phyloP scores from a whole-genome alignment of 1,140 invertebrate species.

The Apocrypta bakeri region DNA sequence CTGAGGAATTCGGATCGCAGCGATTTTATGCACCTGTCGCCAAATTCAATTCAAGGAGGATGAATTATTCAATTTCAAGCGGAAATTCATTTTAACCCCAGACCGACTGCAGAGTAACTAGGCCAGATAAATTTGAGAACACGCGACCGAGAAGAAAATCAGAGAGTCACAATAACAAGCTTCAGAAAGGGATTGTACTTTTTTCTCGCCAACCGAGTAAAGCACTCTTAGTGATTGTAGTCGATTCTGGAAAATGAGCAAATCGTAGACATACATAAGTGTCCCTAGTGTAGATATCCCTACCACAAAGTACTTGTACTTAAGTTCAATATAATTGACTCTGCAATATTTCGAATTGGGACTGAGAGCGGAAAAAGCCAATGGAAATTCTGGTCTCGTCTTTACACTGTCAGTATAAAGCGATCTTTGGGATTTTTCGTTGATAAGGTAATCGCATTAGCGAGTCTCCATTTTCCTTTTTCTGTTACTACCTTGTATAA shows the following conservation, averaged over 20 bases:
- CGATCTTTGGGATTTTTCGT: slow-evolving; percentile 5
- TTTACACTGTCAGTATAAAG: background rate
- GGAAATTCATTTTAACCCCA: background rate
- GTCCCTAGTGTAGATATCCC: no score
- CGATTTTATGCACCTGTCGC: slow-evolving; percentile 6
- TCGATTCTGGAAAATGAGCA: background rate
- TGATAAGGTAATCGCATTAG: background rate
- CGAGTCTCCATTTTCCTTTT: background rate
- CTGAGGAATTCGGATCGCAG: background rate
- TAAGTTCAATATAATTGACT: background rate
- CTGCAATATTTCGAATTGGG: background rate
- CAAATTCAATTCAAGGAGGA: slow-evolving; percentile 3
- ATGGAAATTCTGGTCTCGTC: background rate
- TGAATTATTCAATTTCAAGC: slow-evolving; percentile 4
- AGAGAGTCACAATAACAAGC: background rate
- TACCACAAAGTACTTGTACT: background rate
- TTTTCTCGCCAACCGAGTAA: background rate
- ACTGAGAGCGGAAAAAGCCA: background rate
- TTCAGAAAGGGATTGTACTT: background rate
- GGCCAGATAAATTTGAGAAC: background rate
- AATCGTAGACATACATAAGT: no score
- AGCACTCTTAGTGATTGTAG: background rate
- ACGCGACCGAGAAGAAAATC: background rate
- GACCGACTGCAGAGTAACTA: background rate
- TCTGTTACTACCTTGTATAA: background rate